Conservation (phyloP, 92 coral and sea anemone genomes). For the Paramuricea clavata region DNA sequence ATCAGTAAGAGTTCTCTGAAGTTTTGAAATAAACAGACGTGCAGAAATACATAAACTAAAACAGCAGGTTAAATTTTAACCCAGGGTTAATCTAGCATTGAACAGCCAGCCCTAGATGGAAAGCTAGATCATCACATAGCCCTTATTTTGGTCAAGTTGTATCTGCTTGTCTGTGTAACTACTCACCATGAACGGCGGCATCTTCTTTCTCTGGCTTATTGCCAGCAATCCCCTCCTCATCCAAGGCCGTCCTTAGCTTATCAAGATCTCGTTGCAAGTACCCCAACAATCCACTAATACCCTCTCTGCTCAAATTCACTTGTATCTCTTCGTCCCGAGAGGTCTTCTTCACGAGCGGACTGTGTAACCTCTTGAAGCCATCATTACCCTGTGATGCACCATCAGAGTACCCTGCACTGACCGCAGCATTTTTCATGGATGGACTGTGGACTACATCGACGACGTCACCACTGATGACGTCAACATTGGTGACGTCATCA, state of each 20-base stretch:
- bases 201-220: not conserved
- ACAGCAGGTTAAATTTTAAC: too few species aligned
- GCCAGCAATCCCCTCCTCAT: conserved; percentile 2
- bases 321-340: conserved; percentile 45
- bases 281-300: conserved; percentile 40
- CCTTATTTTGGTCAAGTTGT: not conserved
- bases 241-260: conserved; percentile 35
- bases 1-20: too few species aligned
- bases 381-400: not conserved
- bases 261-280: conserved; percentile 51
- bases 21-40: too few species aligned
- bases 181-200: not conserved
- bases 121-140: not conserved
- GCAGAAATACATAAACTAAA: too few species aligned
- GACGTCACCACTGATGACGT: not conserved
- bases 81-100: too few species aligned
- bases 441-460: not conserved
- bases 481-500: not conserved
- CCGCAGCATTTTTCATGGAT: not conserved
- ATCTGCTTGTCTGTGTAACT: too few species aligned
- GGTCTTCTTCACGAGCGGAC: not conserved
- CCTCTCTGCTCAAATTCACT: conserved; percentile 41
- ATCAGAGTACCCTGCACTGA: not conserved
- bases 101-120: too few species aligned
- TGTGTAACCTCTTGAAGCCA: not conserved